Evolutionary conservation across 1,140 invertebrate genomes (phyloP).

Genomic region (Mycetomoellerius zeteki): DNA sequence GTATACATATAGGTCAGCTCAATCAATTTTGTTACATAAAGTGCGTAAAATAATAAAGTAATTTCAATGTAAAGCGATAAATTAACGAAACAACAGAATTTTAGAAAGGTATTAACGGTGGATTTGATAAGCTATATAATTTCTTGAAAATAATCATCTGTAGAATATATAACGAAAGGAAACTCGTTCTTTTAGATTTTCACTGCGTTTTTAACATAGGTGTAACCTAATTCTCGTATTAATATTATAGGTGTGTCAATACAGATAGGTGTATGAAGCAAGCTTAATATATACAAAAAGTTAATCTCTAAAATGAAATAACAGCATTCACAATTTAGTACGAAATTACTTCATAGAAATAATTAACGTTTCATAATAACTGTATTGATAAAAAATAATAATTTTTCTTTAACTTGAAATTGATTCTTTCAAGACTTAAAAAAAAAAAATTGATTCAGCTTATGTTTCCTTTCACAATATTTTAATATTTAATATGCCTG

Average conservation of each 20-base stretch:
- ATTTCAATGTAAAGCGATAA: neutral
- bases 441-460: neutral
- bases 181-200: neutral
- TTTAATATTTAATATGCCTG: neutral
- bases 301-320: neutral
- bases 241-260: no score
- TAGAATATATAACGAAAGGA: no score
- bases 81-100: neutral
- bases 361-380: neutral
- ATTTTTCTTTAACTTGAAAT: neutral
- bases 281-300: neutral
- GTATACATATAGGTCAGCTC: neutral
- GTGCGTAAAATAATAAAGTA: neutral
- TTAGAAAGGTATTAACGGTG: neutral
- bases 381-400: neutral
- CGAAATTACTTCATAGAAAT: neutral
- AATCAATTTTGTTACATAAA: slow-evolving; percentile 7
- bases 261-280: neutral
- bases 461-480: neutral
- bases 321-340: neutral
- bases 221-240: no score
- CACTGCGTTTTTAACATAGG: no score
- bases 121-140: neutral
- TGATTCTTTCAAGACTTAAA: neutral
- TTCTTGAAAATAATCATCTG: neutral